Conservation (phyloP, 2,797 vertebrate species). For the Onychomys leucogaster region DNA sequence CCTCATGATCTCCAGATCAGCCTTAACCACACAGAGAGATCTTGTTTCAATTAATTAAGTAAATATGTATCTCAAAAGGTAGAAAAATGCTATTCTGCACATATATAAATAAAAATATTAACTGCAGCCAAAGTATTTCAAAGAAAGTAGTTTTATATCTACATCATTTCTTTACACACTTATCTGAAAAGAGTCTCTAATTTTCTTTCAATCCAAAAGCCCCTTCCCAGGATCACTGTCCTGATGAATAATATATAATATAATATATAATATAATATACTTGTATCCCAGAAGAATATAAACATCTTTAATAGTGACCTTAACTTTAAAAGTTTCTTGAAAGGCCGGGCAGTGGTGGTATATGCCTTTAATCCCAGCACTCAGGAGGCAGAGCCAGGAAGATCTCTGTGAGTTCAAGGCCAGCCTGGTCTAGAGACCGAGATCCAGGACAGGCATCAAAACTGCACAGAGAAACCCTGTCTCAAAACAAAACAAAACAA, state of each 20-base stretch:
- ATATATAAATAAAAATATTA: background rate
- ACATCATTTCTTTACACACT: background rate
- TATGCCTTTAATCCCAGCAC: too few relatives aligned
- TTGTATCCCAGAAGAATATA: background rate
- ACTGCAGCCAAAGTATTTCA: background rate
- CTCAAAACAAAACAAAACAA: too few relatives aligned
- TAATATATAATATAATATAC: too few relatives aligned
- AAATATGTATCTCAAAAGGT: background rate
- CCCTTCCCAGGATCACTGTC: background rate
- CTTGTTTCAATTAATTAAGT: background rate
- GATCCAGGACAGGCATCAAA: too few relatives aligned
- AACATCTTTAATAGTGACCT: constrained; percentile 7
- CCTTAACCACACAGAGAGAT: background rate
- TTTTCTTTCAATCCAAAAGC: background rate
- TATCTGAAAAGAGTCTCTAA: background rate
- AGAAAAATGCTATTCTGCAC: background rate
- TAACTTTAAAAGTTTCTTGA: constrained; percentile 55
- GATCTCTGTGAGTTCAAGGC: too few relatives aligned
- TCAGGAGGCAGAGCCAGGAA: too few relatives aligned
- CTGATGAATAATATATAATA: constrained; percentile 2
- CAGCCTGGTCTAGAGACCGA: too few relatives aligned
- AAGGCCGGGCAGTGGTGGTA: background rate
- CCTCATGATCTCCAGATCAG: background rate
- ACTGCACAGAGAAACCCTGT: too few relatives aligned
- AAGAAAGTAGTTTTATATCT: background rate